Conservation (phyloP, 2,888 invertebrate genomes). For the Odontomyia ornata region DNA sequence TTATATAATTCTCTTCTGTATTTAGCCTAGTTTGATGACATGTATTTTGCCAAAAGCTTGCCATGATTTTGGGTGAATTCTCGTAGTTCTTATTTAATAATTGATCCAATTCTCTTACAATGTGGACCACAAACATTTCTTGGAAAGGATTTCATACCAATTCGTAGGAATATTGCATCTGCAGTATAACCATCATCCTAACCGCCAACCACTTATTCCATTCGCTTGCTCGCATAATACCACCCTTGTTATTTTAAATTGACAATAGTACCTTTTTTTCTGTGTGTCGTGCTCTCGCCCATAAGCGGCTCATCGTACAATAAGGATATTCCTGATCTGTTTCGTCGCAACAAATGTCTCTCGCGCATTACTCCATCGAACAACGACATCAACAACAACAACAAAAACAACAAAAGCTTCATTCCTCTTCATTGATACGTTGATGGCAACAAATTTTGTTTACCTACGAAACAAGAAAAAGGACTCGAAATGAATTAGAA, state of each 20-base stretch:
- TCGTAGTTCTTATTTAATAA: no score
- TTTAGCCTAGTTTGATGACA: no score
- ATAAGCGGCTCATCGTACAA: conserved; percentile 36
- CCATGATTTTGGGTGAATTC: no score
- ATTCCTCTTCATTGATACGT: conserved; percentile 45
- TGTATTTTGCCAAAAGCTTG: no score
- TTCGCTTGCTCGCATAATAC: background rate
- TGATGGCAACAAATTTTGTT: conserved; percentile 50
- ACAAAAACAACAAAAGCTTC: background rate
- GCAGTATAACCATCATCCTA: background rate
- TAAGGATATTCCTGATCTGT: conserved; percentile 41
- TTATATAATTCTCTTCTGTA: no score
- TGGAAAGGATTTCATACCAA: no score
- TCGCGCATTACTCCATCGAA: conserved; percentile 36
- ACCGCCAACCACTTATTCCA: no score
- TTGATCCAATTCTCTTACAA: no score
- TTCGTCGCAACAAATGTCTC: background rate
- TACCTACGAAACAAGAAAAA: conserved; percentile 45
- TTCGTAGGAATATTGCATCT: no score
- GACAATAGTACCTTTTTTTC: conserved; percentile 45
- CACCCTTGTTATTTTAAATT: conserved; percentile 51
- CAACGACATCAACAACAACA: background rate
- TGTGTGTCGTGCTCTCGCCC: background rate
- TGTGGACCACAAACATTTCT: no score
- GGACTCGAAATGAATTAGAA: conserved; percentile 50